A percentile compares a stretch with the other conserved stretches of the same genome.
Evolutionary conservation across 2,888 invertebrate genomes (phyloP).

Genomic region (Odiellus spinosus): DNA sequence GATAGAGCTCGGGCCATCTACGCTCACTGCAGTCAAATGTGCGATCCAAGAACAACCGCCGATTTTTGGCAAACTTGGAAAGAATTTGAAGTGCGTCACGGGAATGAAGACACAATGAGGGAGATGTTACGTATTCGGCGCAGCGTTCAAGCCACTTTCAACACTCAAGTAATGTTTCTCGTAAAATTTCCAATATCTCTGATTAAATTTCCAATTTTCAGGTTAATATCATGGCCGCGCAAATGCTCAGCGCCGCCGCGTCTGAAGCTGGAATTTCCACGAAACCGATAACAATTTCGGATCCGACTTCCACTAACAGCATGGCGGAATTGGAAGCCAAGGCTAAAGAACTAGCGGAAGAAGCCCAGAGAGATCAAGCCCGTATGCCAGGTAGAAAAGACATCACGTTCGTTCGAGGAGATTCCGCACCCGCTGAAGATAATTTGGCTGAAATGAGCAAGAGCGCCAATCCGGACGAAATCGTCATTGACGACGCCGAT

Average conservation of each 20-base stretch:
- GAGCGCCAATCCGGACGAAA: constrained; percentile 31
- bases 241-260: constrained; percentile 61
- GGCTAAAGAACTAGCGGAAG: constrained; percentile 32
- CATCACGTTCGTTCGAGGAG: constrained; percentile 29
- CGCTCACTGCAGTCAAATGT: constrained; percentile 95
- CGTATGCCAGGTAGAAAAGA: constrained; percentile 13
- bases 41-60: constrained; percentile 80
- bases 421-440: constrained; percentile 23
- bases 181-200: too few species aligned
- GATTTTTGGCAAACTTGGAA: constrained; percentile 99
- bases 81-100: constrained; percentile 96
- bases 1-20: constrained; percentile 94
- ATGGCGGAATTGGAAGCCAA: constrained; percentile 77
- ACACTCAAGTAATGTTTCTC: too few species aligned
- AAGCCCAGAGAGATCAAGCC: constrained; percentile 18
- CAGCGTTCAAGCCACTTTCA: constrained; percentile 87
- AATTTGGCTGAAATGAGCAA: constrained; percentile 11
- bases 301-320: constrained; percentile 40
- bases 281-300: background rate
- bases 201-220: too few species aligned
- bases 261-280: constrained; percentile 32
- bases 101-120: constrained; percentile 97
- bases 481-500: constrained; percentile 23
- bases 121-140: constrained; percentile 97
- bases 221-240: constrained; percentile 98